Conservation (phyloP, 2,888 invertebrate genomes). For the Punctoribates punctum region DNA sequence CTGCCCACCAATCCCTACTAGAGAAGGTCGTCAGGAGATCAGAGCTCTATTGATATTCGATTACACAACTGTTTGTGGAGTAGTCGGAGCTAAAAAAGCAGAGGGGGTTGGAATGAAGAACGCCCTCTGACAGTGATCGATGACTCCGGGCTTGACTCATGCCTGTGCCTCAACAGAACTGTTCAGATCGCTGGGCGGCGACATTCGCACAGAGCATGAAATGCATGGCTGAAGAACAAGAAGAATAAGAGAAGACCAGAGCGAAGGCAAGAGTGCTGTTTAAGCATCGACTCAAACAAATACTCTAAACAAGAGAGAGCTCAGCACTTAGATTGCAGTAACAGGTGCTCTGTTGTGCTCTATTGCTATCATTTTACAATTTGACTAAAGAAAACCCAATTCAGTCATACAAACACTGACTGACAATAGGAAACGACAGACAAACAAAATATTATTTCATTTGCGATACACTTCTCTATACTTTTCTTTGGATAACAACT, state of each 20-base stretch:
- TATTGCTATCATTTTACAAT: conserved; percentile 19
- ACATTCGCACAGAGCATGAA: background rate
- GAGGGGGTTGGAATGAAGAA: background rate
- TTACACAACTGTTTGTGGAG: conserved; percentile 19
- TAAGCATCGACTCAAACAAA: background rate
- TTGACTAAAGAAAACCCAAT: background rate
- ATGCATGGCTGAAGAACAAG: conserved; percentile 13
- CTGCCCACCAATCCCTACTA: conserved; percentile 1
- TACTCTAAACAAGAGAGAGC: background rate
- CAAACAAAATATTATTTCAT: background rate
- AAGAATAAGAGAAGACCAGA: background rate
- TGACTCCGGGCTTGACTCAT: background rate
- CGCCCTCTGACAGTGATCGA: conserved; percentile 10
- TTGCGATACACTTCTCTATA: background rate
- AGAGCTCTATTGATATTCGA: background rate
- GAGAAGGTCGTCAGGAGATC: conserved; percentile 11
- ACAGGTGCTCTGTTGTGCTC: conserved; percentile 8
- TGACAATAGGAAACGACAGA: background rate
- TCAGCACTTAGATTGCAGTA: too few relatives aligned
- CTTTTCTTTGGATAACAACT: background rate
- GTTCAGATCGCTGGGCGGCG: background rate
- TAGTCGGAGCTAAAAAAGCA: background rate
- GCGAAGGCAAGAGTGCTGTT: background rate
- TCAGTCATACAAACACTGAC: background rate
- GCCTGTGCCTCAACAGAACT: background rate